Evolutionary conservation across 2,888 invertebrate genomes (phyloP).

Genomic region (Agrochola lychnidis): DNA sequence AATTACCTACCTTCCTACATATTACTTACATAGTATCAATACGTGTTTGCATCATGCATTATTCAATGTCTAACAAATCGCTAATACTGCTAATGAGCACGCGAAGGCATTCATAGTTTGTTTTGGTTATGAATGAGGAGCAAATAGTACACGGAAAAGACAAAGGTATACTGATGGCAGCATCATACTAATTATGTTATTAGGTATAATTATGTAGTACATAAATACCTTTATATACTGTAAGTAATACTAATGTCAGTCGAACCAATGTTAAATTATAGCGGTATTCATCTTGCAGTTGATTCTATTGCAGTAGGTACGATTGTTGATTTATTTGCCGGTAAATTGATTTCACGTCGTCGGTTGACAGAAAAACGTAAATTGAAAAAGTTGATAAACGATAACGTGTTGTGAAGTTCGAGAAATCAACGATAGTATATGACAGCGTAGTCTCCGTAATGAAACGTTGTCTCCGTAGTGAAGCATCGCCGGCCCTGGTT

Average conservation of each 20-base stretch:
- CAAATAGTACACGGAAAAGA: conserved; percentile 39
- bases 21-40: conserved; percentile 17
- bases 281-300: background rate
- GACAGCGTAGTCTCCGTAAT: background rate
- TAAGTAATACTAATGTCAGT: background rate
- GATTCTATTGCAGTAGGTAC: background rate
- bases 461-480: too few relatives aligned
- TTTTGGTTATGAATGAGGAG: conserved; percentile 30
- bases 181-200: conserved; percentile 38
- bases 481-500: too few relatives aligned
- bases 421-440: background rate
- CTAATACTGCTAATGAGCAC: conserved; percentile 53
- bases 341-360: background rate
- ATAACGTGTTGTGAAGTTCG: background rate
- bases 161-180: conserved; percentile 31
- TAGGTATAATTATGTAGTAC: conserved; percentile 24
- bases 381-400: background rate
- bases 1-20: background rate
- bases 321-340: background rate
- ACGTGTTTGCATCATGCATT: conserved; percentile 35
- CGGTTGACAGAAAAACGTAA: background rate
- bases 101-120: conserved; percentile 43
- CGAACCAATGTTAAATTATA: background rate
- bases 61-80: conserved; percentile 43
- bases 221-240: background rate